Base-by-base conservation (phyloP, 2,888 invertebrate genomes). In the Operophtera brumata region DNA sequence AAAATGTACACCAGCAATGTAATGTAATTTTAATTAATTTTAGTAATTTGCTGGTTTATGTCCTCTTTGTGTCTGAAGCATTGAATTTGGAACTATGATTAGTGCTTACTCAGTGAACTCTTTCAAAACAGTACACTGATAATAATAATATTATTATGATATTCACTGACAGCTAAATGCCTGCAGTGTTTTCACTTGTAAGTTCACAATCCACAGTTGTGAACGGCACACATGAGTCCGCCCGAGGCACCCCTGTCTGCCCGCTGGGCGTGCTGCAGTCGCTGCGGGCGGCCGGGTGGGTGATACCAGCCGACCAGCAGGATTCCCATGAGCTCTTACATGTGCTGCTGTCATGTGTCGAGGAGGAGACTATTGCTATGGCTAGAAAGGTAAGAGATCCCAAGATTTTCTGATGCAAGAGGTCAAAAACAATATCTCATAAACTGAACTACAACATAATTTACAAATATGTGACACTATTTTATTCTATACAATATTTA, bases 301-400 rank as follows among this genome's bases (percentile, higher is more conserved):
- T 95, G 42, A 96, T 98, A 65, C 94, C 96, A 0, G 92, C 94
- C 14, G 97, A 96, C 63, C 97, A 98, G 86, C 95, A 98, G 82
- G 99, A 99, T 85, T 96, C 97, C 0, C 98, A 98, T 78, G 98
- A 99, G 84, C 83, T 99, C 47, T 93, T 98, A 68, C 96, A 97
- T 80, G 95, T 97, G 7, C 87, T 99, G 67, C 91, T 97, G 7
- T 93, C 96, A n/a, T 97, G 97, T 10, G 88, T 98, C 44, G 97
- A 97, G 76, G 96, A 97, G 75, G 98, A 99, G 83, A 93, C 92
- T 28, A 91, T 90, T 34, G 91, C 91, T 70, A 90, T 92, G 78
- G 80, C 91, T 10, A 90, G 90, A 67, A 92, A 93, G 86, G 93
- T 93, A 75, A 10, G 34, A 11, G 11, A 10, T 9, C 6, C 25